Evolutionary conservation across 2,888 invertebrate species (phyloP), one percentile per base, ranked within the genome.

Genomic region (Nipponacmea schrenckii): DNA sequence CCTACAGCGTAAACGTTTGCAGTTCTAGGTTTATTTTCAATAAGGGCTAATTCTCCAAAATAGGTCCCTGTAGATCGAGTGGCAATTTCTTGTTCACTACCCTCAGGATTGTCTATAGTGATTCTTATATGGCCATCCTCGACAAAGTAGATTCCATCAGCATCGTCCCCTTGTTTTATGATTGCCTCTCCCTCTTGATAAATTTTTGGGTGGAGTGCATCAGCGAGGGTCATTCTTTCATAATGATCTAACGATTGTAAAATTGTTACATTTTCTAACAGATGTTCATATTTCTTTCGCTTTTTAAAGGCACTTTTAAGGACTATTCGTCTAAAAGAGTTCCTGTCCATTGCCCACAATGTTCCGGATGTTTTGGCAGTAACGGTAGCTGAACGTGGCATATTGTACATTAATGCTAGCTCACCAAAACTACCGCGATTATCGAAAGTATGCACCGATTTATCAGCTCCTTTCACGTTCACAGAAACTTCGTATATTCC

Each of bases 21-120:
- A 78, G 97, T 97, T 85, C 98, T 93, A 70, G 97, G 96, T 90
- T 96, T 94, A 90, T 98, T 97, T 89, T 97, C 97, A 74, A 98
- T 96, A 85, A 98, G 92, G 74, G 97, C 98, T 90, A 98, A 90
- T 91, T 98, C 98, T 67, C 98, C 98, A 90, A 98, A 96, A 90
- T 98, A 98, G 70, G 94, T 95, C 77, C 93, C 92, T 79, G 92
- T 92, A 31, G 90, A 89, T 75, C 92, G 90, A 76, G 91, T 90
- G 81, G 91, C 92, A 73, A 93, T 90, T 90, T 93, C 85, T 88
- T 90, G 90, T 94, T 93, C 81, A 93, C 93, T 85, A 92, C 93
- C 84, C 44, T 96, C 95, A 84, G 79, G 79, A n/a, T 81, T 81
- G 81, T 93, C 91, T 89, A 96, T 94, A 86, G 94, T 94, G 87